A percentile compares a stretch with the other conserved stretches of the same genome.
These are phyloP conservation scores for Drosophila yooni DNA, from an alignment of 2,888 invertebrate species.

Conservation along the genomic window DNA sequence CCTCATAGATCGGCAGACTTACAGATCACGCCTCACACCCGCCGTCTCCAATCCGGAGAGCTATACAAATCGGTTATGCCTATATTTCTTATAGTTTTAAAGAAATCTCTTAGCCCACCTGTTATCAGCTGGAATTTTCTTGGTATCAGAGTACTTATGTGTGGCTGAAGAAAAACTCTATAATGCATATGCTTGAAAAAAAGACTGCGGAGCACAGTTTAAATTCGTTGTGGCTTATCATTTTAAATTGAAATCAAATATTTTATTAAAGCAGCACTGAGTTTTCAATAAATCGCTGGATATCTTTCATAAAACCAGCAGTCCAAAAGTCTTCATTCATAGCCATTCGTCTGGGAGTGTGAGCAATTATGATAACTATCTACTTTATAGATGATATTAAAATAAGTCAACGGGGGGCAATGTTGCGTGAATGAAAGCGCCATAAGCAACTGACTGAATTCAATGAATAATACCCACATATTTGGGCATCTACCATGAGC, in stretches of 20 bases:
- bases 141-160: not conserved
- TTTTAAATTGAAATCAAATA: not conserved
- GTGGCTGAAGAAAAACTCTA: not conserved
- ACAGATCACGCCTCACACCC: too few species aligned
- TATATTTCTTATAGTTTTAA: too few species aligned
- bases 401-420: slow-evolving; percentile 14
- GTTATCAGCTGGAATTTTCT: not conserved
- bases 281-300: not conserved
- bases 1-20: too few species aligned
- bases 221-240: not conserved
- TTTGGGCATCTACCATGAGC: slow-evolving; percentile 47
- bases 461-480: slow-evolving; percentile 23
- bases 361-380: slow-evolving; percentile 41
- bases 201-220: not conserved
- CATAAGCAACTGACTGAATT: slow-evolving; percentile 26
- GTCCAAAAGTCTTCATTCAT: not conserved
- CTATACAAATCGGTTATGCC: too few species aligned
- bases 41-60: too few species aligned
- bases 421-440: slow-evolving; percentile 37
- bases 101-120: not conserved
- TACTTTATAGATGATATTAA: slow-evolving; percentile 25
- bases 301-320: not conserved
- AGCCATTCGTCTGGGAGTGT: not conserved
- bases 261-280: not conserved
- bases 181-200: not conserved